Evolutionary conservation across 2,797 vertebrate genomes (phyloP), one percentile per base, ranked within the genome.

Genomic region (Pteropus rufus): DNA sequence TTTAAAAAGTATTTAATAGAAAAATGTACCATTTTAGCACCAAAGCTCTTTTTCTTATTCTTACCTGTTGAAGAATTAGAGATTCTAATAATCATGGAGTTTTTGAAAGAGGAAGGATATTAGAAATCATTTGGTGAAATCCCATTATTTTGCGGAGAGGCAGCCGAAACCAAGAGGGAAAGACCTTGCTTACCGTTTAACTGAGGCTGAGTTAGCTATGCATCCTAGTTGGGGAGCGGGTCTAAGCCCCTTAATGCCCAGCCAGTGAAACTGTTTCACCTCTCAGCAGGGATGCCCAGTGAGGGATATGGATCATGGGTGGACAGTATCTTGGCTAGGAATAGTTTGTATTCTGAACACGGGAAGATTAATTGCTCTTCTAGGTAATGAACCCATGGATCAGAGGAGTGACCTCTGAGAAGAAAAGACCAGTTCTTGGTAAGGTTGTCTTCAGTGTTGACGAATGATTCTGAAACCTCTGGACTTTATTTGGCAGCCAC

Each of bases 391-490:
- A 84, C 81, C 60, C 9, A 19, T 70, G 93, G 89, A 84, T 94
- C 62, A 81, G 89, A 93, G 62, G 82, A 76, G 36, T 93, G 54
- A 91, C 64, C 70, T 94, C 85, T 67, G 62, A 58, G 65, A 86
- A 94, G 54, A 92, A 94, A 95, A 60, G 86, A 89, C 76, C 75
- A 39, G 54, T 64, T 95, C 89, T 96, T 88, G 84, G 67, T 93
- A 82, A 86, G 31, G 56, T 88, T 95, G 70, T 91, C 95, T 96
- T 88, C 89, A 67, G 94, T 91, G 65, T 93, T 95, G 95, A 97
- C 96, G 94, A 95, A 86, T 93, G 79, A 92, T 96, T 83, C 94
- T 41, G 88, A 96, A 97, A 95, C 93, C 94, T 95, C 91, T 95
- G 93, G 95, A 93, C 79, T 88, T 93, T 46, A 88, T 90, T 91